Conservation (phyloP, 2,113 vertebrate genomes). For the Diglossa brunneiventris region DNA sequence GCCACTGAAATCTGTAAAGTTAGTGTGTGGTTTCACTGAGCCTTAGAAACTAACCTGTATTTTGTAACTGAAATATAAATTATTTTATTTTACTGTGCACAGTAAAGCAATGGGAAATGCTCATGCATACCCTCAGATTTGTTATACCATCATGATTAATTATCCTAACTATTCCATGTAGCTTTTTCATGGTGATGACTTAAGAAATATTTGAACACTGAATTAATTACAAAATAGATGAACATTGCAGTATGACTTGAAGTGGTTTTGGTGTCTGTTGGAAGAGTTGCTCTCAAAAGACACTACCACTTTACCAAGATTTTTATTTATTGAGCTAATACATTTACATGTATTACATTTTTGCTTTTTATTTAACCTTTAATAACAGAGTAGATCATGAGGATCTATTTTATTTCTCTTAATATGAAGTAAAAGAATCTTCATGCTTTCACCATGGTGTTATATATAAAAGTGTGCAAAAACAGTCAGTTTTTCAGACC, state of each 20-base stretch:
- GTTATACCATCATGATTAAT: neutral
- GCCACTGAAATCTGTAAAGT: neutral
- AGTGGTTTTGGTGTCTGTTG: neutral
- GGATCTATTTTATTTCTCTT: neutral
- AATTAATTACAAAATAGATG: neutral
- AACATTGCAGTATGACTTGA: neutral
- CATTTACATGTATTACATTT: neutral
- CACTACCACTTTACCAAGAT: neutral
- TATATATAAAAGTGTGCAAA: neutral
- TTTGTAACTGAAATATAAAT: neutral
- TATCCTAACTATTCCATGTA: neutral
- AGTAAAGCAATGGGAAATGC: neutral
- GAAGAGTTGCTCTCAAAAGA: neutral
- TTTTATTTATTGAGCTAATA: neutral
- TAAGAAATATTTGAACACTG: conserved; percentile 5
- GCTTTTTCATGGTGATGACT: conserved; percentile 24
- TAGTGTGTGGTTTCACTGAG: neutral
- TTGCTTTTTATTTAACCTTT: neutral
- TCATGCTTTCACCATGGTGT: neutral
- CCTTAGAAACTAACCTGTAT: neutral
- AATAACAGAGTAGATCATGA: conserved; percentile 6
- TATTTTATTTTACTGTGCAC: neutral
- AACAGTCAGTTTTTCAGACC: neutral
- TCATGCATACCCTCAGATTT: neutral
- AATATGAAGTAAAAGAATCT: neutral